Conservation (phyloP, 1,140 invertebrate genomes). For the Lordiphosa stackelbergi region DNA sequence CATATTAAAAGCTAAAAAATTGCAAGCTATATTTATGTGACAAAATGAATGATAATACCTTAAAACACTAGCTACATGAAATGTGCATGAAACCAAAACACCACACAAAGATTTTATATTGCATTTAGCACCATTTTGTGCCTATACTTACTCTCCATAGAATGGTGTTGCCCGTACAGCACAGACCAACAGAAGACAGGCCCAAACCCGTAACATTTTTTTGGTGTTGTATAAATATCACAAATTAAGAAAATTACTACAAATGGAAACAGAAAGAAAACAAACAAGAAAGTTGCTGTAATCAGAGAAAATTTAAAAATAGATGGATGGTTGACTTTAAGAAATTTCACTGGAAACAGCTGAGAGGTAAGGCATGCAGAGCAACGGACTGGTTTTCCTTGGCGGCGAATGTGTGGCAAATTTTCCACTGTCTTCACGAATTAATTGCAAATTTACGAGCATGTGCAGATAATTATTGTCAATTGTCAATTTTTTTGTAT, state of each 20-base stretch:
- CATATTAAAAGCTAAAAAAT: not conserved
- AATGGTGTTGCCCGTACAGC: slow-evolving; percentile 47
- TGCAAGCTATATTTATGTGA: not conserved
- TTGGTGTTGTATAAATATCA: slow-evolving; percentile 23
- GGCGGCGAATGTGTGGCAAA: slow-evolving; percentile 37
- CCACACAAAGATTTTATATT: slow-evolving; percentile 25
- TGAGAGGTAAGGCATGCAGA: slow-evolving; percentile 20
- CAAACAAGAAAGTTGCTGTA: slow-evolving; percentile 46
- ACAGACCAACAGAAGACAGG: slow-evolving; percentile 49
- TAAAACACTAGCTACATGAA: slow-evolving; percentile 35
- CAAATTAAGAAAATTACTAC: slow-evolving; percentile 24
- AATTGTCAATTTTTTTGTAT: slow-evolving; percentile 29
- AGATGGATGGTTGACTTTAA: slow-evolving; percentile 30
- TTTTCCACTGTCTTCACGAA: slow-evolving; percentile 60
- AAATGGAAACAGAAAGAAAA: slow-evolving; percentile 18
- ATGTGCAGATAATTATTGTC: slow-evolving; percentile 34
- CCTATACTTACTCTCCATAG: slow-evolving; percentile 57
- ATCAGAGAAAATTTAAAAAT: slow-evolving; percentile 5
- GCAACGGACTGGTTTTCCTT: slow-evolving; percentile 63
- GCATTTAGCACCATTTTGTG: not conserved
- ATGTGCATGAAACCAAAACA: slow-evolving; percentile 55
- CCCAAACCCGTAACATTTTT: slow-evolving; percentile 51
- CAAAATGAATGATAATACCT: not conserved
- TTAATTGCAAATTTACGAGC: slow-evolving; percentile 46
- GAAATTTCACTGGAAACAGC: slow-evolving; percentile 61